A percentile compares a stretch with the other conserved stretches of the same genome.
phyloP scores from a whole-genome alignment of 92 coral and sea anemone genomes.

The Palythoa grandis region DNA sequence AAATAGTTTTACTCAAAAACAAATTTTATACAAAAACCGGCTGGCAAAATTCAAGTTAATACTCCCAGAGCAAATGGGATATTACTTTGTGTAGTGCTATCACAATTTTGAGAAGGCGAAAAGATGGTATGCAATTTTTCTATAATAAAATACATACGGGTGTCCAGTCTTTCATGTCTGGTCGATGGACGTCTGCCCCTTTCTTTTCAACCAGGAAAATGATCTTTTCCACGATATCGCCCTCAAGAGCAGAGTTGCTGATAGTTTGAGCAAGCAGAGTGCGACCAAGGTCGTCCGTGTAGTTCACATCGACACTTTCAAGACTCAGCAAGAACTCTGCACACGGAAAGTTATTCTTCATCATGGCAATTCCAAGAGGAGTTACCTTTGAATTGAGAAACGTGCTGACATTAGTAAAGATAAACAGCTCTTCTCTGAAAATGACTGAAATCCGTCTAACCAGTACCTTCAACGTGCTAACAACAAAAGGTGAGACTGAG shows the following conservation, averaged over 20 bases:
- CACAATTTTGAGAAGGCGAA: too few relatives aligned
- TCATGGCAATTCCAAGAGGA: conserved; percentile 74
- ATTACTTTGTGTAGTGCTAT: too few relatives aligned
- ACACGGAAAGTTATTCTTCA: conserved; percentile 83
- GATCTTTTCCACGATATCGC: conserved; percentile 52
- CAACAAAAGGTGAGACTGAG: too few relatives aligned
- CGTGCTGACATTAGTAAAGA: too few relatives aligned
- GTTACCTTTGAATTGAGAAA: conserved; percentile 62
- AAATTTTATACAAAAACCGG: too few relatives aligned
- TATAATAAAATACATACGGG: conserved; percentile 54
- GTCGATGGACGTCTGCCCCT: conserved; percentile 75
- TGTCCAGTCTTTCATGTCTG: conserved; percentile 79
- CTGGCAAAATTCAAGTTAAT: too few relatives aligned
- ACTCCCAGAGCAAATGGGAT: too few relatives aligned
- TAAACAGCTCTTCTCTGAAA: background rate
- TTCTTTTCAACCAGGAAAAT: conserved; percentile 73
- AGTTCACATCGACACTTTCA: conserved; percentile 78
- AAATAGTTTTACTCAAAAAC: too few relatives aligned
- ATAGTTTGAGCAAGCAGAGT: conserved; percentile 81
- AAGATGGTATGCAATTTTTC: too few relatives aligned
- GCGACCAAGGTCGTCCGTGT: conserved; percentile 78
- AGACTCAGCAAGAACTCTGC: conserved; percentile 77
- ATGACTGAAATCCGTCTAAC: background rate
- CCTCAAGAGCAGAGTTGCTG: conserved; percentile 42
- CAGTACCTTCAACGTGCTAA: too few relatives aligned